Percentiles rank a stretch among this genome's conserved stretches.
phyloP scores from a whole-genome alignment of 2,888 invertebrate genomes.

The Heliconius hortense region DNA sequence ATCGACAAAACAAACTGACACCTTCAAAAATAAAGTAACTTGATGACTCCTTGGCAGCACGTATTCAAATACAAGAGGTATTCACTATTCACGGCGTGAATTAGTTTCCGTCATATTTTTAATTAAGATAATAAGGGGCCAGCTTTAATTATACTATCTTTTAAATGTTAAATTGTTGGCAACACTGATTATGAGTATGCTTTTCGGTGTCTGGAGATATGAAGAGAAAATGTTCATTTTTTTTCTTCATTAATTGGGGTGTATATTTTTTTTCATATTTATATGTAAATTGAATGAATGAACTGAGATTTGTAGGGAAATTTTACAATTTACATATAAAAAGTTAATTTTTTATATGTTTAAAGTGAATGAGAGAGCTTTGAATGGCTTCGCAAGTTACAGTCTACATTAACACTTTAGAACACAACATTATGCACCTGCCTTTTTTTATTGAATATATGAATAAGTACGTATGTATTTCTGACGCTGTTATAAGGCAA shows the following conservation, averaged over 20 bases:
- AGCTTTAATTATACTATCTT: conserved; percentile 38
- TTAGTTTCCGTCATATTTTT: conserved; percentile 37
- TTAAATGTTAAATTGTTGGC: conserved; percentile 33
- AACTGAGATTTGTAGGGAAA: conserved; percentile 5
- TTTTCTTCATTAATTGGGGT: conserved; percentile 30
- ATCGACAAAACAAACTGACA: conserved; percentile 46
- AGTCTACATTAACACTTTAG: conserved; percentile 14
- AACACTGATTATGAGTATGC: conserved; percentile 12
- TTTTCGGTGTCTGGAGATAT: conserved; percentile 23
- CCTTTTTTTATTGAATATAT: not conserved
- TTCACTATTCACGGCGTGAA: conserved; percentile 38
- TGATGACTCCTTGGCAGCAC: conserved; percentile 66
- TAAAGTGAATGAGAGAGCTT: not conserved
- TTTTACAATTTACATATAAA: conserved; percentile 15
- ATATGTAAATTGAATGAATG: conserved; percentile 20
- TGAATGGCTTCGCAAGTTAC: conserved; percentile 5
- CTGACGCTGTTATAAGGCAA: not conserved
- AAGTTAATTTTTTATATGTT: not conserved
- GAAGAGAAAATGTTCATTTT: not conserved
- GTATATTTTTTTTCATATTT: conserved; percentile 8
- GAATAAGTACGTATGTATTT: not conserved
- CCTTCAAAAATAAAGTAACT: conserved; percentile 72
- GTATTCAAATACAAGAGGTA: conserved; percentile 54
- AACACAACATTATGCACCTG: not conserved
- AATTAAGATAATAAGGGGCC: conserved; percentile 37